phyloP scores from a whole-genome alignment of 1,140 invertebrate genomes.

The Batillaria attramentaria region DNA sequence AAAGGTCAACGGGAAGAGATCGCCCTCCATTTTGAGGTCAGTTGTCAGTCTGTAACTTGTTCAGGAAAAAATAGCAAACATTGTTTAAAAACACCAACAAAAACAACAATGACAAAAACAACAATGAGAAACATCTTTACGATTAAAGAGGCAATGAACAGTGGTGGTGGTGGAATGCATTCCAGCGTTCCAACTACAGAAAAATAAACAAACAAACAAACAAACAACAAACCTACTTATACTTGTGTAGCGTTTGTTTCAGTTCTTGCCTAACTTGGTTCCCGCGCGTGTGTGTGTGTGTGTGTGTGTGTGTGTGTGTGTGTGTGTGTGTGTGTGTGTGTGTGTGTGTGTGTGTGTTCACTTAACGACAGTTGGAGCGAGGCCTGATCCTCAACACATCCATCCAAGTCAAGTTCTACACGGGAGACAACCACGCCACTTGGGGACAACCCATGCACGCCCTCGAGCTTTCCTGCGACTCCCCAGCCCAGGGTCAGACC shows the following conservation, averaged over 20 bases:
- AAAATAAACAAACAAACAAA: not conserved
- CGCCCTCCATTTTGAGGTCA: too few relatives aligned
- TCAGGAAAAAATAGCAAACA: too few relatives aligned
- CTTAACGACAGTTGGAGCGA: not conserved
- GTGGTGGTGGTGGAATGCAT: too few relatives aligned
- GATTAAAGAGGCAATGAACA: too few relatives aligned
- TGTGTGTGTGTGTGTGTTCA: not conserved
- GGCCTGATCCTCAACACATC: not conserved
- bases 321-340: not conserved
- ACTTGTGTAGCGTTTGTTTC: not conserved
- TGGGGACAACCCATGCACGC: not conserved
- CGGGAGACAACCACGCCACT: not conserved
- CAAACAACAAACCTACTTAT: not conserved
- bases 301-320: not conserved
- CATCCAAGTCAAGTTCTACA: not conserved
- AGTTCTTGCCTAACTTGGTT: not conserved
- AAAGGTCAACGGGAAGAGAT: too few relatives aligned
- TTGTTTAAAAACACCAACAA: not conserved
- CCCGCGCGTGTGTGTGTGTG: not conserved
- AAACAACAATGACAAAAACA: not conserved
- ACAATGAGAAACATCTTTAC: too few relatives aligned
- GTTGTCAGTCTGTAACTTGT: too few relatives aligned
- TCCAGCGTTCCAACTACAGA: too few relatives aligned
- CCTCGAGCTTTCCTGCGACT: not conserved
- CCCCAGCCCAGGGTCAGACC: not conserved